phyloP scores from a whole-genome alignment of 2,797 vertebrate species.

The Pseudochirops corinnae region DNA sequence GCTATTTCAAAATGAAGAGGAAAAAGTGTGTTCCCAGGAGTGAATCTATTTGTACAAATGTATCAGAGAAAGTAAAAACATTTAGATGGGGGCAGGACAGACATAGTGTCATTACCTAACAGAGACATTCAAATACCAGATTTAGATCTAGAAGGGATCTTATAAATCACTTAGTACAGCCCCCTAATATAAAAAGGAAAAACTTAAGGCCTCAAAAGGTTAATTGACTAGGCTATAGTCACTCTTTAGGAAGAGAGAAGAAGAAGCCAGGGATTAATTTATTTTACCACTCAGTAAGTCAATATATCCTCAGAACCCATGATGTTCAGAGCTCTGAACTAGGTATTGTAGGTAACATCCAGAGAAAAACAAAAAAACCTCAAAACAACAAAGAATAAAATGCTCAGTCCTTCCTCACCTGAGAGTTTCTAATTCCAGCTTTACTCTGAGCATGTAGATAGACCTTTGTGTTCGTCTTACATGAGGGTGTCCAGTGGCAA shows the following conservation, averaged over 20 bases:
- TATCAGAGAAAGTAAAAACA: not conserved
- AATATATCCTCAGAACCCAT: not conserved
- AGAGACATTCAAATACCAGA: not conserved
- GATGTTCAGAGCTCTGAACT: not conserved
- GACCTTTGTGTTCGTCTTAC: not conserved
- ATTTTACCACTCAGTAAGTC: not conserved
- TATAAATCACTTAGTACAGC: not conserved
- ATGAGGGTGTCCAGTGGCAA: not conserved
- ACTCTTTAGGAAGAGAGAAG: not conserved
- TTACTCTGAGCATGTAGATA: not conserved
- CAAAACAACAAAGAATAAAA: not conserved
- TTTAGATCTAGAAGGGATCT: not conserved
- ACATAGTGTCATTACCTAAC: not conserved
- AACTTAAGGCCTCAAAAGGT: not conserved
- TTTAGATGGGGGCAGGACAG: not conserved
- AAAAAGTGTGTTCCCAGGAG: not conserved
- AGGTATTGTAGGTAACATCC: not conserved
- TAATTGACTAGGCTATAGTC: not conserved
- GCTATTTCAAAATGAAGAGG: not conserved
- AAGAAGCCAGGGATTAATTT: not conserved
- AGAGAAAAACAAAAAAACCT: not conserved
- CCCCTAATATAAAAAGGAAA: not conserved
- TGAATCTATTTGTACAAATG: not conserved
- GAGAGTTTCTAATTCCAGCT: not conserved
- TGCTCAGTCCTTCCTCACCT: not conserved